Conservation (phyloP, 2,797 vertebrate genomes). For the Oreochromis mossambicus region DNA sequence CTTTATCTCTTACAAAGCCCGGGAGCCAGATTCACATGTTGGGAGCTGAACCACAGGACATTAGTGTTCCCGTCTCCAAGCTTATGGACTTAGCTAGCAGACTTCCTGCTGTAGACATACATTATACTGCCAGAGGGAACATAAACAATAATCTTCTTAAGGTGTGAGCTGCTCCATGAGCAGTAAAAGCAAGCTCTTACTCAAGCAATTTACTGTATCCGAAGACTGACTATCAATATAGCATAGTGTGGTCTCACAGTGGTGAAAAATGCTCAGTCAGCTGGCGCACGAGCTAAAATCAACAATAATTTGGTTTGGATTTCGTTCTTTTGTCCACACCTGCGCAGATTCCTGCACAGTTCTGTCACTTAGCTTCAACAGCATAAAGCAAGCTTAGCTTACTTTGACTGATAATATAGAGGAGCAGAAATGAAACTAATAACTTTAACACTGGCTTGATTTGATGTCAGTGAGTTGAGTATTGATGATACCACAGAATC, state of each 20-base stretch:
- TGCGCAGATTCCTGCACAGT: background rate
- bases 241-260: background rate
- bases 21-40: background rate
- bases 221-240: background rate
- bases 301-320: background rate
- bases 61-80: background rate
- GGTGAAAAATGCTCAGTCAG: background rate
- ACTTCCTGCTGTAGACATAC: constrained; percentile 44
- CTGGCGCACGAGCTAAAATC: background rate
- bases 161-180: constrained; percentile 32
- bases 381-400: background rate
- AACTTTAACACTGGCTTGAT: background rate
- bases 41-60: background rate
- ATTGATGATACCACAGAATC: background rate
- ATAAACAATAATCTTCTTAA: constrained; percentile 63
- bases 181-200: constrained; percentile 32
- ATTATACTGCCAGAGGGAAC: constrained; percentile 32
- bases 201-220: constrained; percentile 20
- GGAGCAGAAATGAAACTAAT: background rate
- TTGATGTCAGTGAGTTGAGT: background rate
- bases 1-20: background rate
- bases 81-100: constrained; percentile 36
- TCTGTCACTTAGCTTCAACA: background rate
- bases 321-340: background rate
- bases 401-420: background rate